Evolutionary conservation across 1,140 invertebrate species (phyloP), one percentile per base, ranked within the genome.

Genomic region (Cephus cinctus): DNA sequence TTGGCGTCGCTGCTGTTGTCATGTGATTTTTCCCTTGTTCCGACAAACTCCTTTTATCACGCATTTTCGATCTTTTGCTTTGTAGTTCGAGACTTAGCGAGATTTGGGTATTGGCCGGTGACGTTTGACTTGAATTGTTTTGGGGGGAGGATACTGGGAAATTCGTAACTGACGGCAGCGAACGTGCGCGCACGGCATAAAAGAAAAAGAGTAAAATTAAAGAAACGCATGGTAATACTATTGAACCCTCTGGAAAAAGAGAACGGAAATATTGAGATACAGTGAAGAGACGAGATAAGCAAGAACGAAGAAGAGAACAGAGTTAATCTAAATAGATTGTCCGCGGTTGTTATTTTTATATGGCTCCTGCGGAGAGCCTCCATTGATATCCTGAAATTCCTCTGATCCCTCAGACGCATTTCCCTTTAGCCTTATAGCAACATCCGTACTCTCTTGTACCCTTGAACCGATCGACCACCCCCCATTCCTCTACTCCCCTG

Each of bases 341-440:
- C 69, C 63, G 57, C 61, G 63, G 68, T 61, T 71, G 64, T 71
- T 71, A 71, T 71, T 69, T 69, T 69, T 69, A 58, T 71, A 69
- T 71, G 62, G 59, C 57, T 61, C 65, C 54, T 4, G 38, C 18
- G 32, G 54, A 43, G 6, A n/a, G 54, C 54, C 61, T 65, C 59
- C 53, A 44, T 57, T 54, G 41, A 55, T 61, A 56, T 45, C 52
- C 16, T 47, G 43, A 56, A 52, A 50, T 53, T 58, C 38, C 61
- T 43, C 35, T 43, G 54, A 58, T 54, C n/a, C n/a, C n/a, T n/a
- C n/a, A n/a, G n/a, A n/a, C n/a, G n/a, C n/a, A n/a, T n/a, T n/a
- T n/a, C n/a, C n/a, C n/a, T n/a, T n/a, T n/a, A n/a, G n/a, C n/a
- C n/a, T n/a, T n/a, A n/a, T n/a, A n/a, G n/a, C n/a, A n/a, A 53